Evolutionary conservation across 2,113 vertebrate species (phyloP), one percentile per base, ranked within the genome.

Genomic region (Meriones unguiculatus): DNA sequence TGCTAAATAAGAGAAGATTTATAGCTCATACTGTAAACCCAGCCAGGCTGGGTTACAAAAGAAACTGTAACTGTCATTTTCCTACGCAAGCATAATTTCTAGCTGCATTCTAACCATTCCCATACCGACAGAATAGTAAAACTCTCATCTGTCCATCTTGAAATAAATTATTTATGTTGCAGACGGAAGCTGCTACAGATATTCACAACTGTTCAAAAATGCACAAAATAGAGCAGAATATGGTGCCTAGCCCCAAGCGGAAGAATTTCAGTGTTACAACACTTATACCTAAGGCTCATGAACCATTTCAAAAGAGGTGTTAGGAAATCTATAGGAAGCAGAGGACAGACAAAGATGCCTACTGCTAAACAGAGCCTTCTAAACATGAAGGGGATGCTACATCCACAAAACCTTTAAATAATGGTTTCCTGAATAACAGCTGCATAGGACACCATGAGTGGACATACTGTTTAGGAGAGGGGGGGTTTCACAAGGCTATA

Each of bases 401-500:
- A n/a, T 57, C 32, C 4, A n/a, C 52, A 57, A 35, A 80, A 80
- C 77, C 32, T 12, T 22, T 17, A 57, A 54, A 32, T 80, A 57
- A 54, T 35, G 17, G 8, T 20, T 57, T 20, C 30, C 4, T 57
- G 17, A 80, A 57, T 22, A 7, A 52, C 2, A 57, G 77, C 4
- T 54, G 32, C 52, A 57, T 35, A 57, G 18, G 9, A 57, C 17
- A 57, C 22, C 52, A 54, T 9, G 0, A 80, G 52, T 80, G 77
- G 32, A 2, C 52, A n/a, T 35, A 57, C 52, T 5, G 35, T 28
- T 10, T 50, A 57, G 32, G 32, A 80, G 5, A 22, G 32, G 3
- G 3, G 24, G 6, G 8, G 0, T n/a, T 81, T n/a, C 10, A 17
- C 32, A 57, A 24, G 10, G 8, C 18, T n/a, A 32, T n/a, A 3